A percentile compares a stretch with the other conserved stretches of the same genome.
Evolutionary conservation across 2,797 vertebrate species (phyloP).

Genomic region (Decapterus maruadsi): DNA sequence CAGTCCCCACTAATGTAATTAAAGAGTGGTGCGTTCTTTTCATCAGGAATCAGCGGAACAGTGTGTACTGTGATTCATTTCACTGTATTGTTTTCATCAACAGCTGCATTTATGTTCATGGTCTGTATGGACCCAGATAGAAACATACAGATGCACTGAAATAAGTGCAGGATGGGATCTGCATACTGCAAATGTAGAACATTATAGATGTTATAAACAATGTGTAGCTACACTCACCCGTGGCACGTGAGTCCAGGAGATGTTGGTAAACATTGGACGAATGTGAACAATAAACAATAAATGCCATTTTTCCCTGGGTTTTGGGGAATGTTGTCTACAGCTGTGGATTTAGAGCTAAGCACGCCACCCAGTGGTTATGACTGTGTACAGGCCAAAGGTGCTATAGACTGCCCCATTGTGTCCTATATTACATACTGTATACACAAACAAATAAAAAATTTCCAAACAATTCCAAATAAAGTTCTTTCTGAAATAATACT

Average conservation of each 20-base stretch:
- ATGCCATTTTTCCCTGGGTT: not conserved
- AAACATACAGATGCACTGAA: not conserved
- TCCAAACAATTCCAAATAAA: no score
- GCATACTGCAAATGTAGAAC: not conserved
- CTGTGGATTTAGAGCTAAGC: not conserved
- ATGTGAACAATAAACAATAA: not conserved
- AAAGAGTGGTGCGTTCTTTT: not conserved
- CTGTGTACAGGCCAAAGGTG: not conserved
- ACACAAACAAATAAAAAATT: no score
- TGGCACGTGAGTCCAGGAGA: not conserved
- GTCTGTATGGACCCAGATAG: not conserved
- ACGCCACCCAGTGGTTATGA: constrained; percentile 30
- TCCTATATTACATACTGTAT: no score
- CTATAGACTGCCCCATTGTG: no score
- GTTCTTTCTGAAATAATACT: no score
- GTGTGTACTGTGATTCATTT: no score
- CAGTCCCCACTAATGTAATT: not conserved
- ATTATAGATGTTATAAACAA: not conserved
- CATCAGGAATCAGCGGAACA: not conserved
- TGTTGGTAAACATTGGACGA: not conserved
- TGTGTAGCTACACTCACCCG: not conserved
- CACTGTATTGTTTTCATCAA: not conserved
- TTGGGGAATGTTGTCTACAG: not conserved
- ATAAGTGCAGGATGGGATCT: not conserved
- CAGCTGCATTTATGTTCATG: not conserved